Percentiles rank a stretch among this genome's conserved stretches.
phyloP scores from a whole-genome alignment of 2,888 invertebrate genomes.

The Drosophila kanekoi region DNA sequence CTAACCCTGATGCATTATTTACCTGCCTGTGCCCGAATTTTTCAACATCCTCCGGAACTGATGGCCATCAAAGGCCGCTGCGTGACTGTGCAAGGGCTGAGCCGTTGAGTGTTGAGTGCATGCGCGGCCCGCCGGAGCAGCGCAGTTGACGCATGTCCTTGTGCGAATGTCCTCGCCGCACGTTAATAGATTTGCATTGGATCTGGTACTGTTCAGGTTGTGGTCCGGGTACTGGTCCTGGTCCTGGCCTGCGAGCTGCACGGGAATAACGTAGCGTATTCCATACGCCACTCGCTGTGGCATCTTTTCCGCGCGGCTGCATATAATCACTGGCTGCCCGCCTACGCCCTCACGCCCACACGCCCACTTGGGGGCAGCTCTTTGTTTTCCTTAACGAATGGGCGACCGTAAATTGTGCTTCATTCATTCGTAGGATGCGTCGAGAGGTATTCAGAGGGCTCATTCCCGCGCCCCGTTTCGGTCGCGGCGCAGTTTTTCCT shows the following conservation, averaged over 20 bases:
- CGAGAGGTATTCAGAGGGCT: conserved; percentile 22
- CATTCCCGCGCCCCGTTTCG: conserved; percentile 1
- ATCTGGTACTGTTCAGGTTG: conserved; percentile 6
- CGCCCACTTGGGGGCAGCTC: conserved; percentile 24
- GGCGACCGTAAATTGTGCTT: conserved; percentile 74
- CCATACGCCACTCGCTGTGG: conserved; percentile 39
- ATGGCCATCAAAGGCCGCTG: conserved; percentile 32
- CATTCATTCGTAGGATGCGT: conserved; percentile 57
- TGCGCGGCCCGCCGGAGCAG: conserved; percentile 42
- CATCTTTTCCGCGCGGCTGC: conserved; percentile 54
- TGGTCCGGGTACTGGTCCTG: background rate
- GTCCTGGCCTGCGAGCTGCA: conserved; percentile 15
- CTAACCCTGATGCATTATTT: conserved; percentile 36
- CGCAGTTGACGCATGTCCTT: conserved; percentile 54
- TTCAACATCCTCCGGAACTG: conserved; percentile 12
- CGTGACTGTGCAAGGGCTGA: conserved; percentile 27
- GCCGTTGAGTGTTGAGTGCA: conserved; percentile 50
- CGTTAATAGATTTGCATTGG: conserved; percentile 71
- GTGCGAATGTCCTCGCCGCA: conserved; percentile 29
- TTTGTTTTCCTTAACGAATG: conserved; percentile 66
- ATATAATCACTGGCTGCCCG: conserved; percentile 64
- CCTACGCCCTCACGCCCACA: conserved; percentile 4
- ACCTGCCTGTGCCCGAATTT: conserved; percentile 28
- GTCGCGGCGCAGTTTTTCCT: conserved; percentile 27
- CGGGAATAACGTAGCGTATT: conserved; percentile 35